phyloP scores from a whole-genome alignment of 2,113 vertebrate genomes.

The Chaetodon auriga region DNA sequence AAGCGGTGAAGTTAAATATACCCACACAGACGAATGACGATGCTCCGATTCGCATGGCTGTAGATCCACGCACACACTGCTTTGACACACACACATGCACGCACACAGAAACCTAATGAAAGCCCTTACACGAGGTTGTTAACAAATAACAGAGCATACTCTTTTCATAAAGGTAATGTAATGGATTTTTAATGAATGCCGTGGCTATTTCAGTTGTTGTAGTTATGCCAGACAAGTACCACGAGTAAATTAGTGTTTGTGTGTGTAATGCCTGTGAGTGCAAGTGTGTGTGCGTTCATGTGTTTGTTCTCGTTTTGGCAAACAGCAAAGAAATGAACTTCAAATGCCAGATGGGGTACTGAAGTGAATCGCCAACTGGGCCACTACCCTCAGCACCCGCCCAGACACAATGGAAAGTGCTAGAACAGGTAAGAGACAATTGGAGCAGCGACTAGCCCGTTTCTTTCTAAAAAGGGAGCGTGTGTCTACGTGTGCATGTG shows the following conservation, averaged over 20 bases:
- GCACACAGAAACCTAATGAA: slow-evolving; percentile 29
- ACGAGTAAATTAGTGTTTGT: slow-evolving; percentile 40
- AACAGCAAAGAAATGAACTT: slow-evolving; percentile 72
- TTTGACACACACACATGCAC: neutral
- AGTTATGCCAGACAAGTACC: slow-evolving; percentile 63
- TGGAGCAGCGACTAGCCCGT: slow-evolving; percentile 46
- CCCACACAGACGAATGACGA: slow-evolving; percentile 9
- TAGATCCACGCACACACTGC: neutral
- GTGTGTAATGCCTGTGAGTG: slow-evolving; percentile 21
- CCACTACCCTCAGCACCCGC: slow-evolving; percentile 50
- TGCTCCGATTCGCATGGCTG: slow-evolving; percentile 10
- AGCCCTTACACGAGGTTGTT: slow-evolving; percentile 57
- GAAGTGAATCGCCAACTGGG: slow-evolving; percentile 78
- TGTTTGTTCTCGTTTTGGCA: slow-evolving; percentile 68
- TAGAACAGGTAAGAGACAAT: slow-evolving; percentile 70
- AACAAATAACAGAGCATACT: slow-evolving; percentile 64
- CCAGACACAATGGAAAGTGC: slow-evolving; percentile 60
- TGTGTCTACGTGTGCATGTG: neutral
- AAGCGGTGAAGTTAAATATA: slow-evolving; percentile 23
- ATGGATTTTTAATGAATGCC: slow-evolving; percentile 73
- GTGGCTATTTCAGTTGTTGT: slow-evolving; percentile 69
- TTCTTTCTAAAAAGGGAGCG: slow-evolving; percentile 46
- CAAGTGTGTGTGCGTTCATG: slow-evolving; percentile 30
- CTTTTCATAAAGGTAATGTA: slow-evolving; percentile 64
- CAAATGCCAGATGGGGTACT: slow-evolving; percentile 79